phyloP scores from a whole-genome alignment of 2,797 vertebrate species.

The Trachurus trachurus region DNA sequence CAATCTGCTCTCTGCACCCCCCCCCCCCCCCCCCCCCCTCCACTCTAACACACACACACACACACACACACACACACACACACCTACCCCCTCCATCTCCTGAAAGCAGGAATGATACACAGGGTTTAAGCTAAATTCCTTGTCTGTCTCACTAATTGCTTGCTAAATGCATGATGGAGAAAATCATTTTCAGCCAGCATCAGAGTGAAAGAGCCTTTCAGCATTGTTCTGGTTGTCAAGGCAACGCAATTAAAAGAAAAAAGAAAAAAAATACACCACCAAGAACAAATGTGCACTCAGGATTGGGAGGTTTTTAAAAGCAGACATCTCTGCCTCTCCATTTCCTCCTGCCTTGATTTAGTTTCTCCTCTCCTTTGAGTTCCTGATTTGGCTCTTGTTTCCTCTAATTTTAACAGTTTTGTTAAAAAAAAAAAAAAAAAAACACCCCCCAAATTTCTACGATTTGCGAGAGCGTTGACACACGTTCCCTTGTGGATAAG shows the following conservation, averaged over 20 bases:
- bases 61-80: neutral
- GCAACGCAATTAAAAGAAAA: slow-evolving; percentile 76
- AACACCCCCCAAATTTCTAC: slow-evolving; percentile 22
- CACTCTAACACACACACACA: neutral
- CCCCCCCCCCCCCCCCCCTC: slow-evolving; percentile 37
- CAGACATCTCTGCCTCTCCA: slow-evolving; percentile 49
- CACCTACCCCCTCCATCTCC: slow-evolving; percentile 61
- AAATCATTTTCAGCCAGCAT: slow-evolving; percentile 80
- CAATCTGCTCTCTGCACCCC: slow-evolving; percentile 36
- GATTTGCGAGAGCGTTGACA: slow-evolving; percentile 38
- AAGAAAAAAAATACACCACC: slow-evolving; percentile 50
- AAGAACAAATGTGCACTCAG: slow-evolving; percentile 78
- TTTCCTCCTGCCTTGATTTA: slow-evolving; percentile 44
- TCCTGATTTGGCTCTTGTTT: slow-evolving; percentile 58
- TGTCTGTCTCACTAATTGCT: slow-evolving; percentile 82
- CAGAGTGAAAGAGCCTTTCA: slow-evolving; percentile 78
- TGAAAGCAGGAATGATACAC: slow-evolving; percentile 76
- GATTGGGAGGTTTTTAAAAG: slow-evolving; percentile 60
- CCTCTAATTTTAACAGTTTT: slow-evolving; percentile 50
- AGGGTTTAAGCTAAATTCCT: slow-evolving; percentile 79
- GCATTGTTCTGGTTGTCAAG: slow-evolving; percentile 83
- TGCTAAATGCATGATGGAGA: slow-evolving; percentile 83
- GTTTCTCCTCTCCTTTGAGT: slow-evolving; percentile 49
- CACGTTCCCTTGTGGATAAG: slow-evolving; percentile 9
- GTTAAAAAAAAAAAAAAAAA: slow-evolving; percentile 14